Evolutionary conservation across 2,888 invertebrate genomes (phyloP).

Genomic region (Napeogenes sylphis): DNA sequence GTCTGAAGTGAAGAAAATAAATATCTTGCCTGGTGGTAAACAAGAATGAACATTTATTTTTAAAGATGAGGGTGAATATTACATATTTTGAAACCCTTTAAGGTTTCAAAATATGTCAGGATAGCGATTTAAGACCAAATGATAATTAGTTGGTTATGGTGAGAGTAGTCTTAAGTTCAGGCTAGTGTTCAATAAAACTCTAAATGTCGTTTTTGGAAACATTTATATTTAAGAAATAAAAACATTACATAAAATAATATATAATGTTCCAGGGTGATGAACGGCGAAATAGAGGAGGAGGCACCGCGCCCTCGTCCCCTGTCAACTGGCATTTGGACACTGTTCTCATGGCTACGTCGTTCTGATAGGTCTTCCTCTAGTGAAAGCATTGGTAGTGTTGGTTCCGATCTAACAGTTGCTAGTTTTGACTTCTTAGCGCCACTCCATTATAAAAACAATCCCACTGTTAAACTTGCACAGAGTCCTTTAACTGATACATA

Average conservation of each 20-base stretch:
- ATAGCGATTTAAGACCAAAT: too few relatives aligned
- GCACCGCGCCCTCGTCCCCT: conserved; percentile 63
- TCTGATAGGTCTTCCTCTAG: conserved; percentile 62
- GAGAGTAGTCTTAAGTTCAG: too few relatives aligned
- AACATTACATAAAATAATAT: not conserved
- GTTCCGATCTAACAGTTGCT: conserved; percentile 84
- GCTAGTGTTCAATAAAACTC: too few relatives aligned
- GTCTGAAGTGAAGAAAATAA: too few relatives aligned
- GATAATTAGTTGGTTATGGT: too few relatives aligned
- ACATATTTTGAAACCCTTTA: too few relatives aligned
- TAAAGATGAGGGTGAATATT: too few relatives aligned
- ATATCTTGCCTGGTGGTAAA: too few relatives aligned
- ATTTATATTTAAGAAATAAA: too few relatives aligned
- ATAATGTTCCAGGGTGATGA: conserved; percentile 51
- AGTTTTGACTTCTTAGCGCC: conserved; percentile 84
- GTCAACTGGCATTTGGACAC: conserved; percentile 75
- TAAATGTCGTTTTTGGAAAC: too few relatives aligned
- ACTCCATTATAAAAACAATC: conserved; percentile 62
- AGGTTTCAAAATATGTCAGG: too few relatives aligned
- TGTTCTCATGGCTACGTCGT: conserved; percentile 86
- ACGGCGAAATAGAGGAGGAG: conserved; percentile 50
- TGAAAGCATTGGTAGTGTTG: conserved; percentile 81
- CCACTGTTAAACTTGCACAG: conserved; percentile 61
- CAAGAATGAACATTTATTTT: too few relatives aligned
- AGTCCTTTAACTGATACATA: conserved; percentile 81